phyloP scores from a whole-genome alignment of 1,140 invertebrate species.

The Plutomurus gul region DNA sequence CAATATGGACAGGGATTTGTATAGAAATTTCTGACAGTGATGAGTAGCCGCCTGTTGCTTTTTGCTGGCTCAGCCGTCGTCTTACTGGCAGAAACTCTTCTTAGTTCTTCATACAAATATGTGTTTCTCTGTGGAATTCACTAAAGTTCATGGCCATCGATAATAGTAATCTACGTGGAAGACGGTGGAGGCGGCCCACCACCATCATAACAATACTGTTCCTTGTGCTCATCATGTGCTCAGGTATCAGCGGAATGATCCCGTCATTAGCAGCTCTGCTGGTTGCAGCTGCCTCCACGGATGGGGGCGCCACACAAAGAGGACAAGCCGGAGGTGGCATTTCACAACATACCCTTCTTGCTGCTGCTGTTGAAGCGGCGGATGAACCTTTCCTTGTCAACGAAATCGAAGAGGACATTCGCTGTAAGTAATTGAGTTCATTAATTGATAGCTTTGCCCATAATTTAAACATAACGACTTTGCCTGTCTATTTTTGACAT shows the following conservation, averaged over 20 bases:
- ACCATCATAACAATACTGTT: neutral
- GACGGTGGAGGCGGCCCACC: neutral
- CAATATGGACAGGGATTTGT: slow-evolving; percentile 5
- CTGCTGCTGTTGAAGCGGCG: neutral
- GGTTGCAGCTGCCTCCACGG: neutral
- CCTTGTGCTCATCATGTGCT: slow-evolving; percentile 28
- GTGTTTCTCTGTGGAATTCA: slow-evolving; percentile 27
- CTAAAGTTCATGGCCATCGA: slow-evolving; percentile 11
- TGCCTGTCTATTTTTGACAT: neutral
- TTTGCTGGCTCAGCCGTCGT: slow-evolving; percentile 14
- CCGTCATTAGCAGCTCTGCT: slow-evolving; percentile 4
- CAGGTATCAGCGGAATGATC: neutral
- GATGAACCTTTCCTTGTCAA: slow-evolving; percentile 49
- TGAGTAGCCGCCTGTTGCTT: slow-evolving; percentile 47
- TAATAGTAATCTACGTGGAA: neutral
- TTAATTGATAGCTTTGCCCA: slow-evolving; percentile 24
- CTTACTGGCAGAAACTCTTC: slow-evolving; percentile 7
- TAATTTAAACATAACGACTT: neutral
- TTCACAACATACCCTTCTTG: neutral
- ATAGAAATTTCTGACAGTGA: slow-evolving; percentile 40
- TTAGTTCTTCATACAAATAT: slow-evolving; percentile 8
- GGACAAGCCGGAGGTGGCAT: slow-evolving; percentile 8
- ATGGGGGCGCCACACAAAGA: slow-evolving; percentile 1
- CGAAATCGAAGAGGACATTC: slow-evolving; percentile 50
- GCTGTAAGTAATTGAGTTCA: slow-evolving; percentile 45